Evolutionary conservation across 2,888 invertebrate species (phyloP).

Genomic region (Stratiomys singularior): DNA sequence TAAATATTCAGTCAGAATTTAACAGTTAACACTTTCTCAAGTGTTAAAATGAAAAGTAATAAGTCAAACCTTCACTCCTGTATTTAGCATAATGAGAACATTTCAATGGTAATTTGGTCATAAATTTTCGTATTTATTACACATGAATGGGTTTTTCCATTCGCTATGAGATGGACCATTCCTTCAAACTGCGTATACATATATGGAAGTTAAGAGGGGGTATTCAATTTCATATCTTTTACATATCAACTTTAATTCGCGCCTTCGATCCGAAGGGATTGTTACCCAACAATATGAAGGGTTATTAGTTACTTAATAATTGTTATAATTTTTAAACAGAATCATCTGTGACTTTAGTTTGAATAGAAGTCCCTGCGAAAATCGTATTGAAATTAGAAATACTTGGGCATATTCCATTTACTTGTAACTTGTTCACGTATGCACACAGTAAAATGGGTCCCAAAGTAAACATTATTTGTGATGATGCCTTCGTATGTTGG

Average conservation of each 20-base stretch:
- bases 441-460: not conserved
- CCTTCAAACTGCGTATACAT: too few species aligned
- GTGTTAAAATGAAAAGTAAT: slow-evolving; percentile 27
- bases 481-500: not conserved
- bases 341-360: not conserved
- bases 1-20: too few species aligned
- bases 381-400: not conserved
- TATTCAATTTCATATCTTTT: too few species aligned
- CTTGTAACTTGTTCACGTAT: too few species aligned
- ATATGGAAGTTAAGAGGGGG: too few species aligned
- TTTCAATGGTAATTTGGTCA: slow-evolving; percentile 14
- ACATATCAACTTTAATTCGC: too few species aligned
- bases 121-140: slow-evolving; percentile 48
- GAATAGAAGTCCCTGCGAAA: not conserved
- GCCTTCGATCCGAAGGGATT: too few species aligned
- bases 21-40: slow-evolving; percentile 26
- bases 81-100: slow-evolving; percentile 44
- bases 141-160: slow-evolving; percentile 43
- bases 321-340: slow-evolving; percentile 42
- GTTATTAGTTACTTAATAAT: slow-evolving; percentile 47
- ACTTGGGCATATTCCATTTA: too few species aligned
- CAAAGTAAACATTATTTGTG: too few species aligned
- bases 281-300: not conserved
- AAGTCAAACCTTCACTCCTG: slow-evolving; percentile 6
- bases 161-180: too few species aligned